Base-by-base conservation (phyloP, 2,888 invertebrate genomes). In the Polyommatus iphigenia region DNA sequence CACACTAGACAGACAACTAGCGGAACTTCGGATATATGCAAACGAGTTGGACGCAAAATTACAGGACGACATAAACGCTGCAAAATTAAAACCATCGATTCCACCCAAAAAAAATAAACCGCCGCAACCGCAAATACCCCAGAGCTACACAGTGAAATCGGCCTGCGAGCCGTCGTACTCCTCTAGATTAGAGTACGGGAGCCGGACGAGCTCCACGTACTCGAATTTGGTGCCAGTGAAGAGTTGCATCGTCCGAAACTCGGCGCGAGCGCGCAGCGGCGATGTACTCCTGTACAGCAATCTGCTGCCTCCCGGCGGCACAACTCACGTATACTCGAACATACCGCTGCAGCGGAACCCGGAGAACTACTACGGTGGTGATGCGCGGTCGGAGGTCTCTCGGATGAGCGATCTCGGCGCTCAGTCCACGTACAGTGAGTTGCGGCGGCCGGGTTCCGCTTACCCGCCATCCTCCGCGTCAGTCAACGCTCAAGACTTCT, bases 131-230 rank as follows among this genome's bases (percentile, higher is more conserved):
- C 94, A 94, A 96, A 96, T 97, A 86, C 97, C 97, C 78, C 97
- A 97, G 89, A 97, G 97, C 88, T 96, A 95, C 85, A 95, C 95
- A 50, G 95, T 97, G 79, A 96, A 96, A 87, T 96, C 96, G 79
- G 95, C 96, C 24, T 95, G 96, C 79, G 96, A 97, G 85, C 97
- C 97, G 0, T 96, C 96, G 6, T 97, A 97, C 87, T 96, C 97
- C 36, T 96, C 97, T 41, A 95, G 97, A 79, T 91, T 97, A 71
- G 96, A 94, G 82, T 89, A 87, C 81, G 91, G 93, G 29, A 93
- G 91, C 80, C 88, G 91, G 46, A 87, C 91, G n/a, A 93, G 93
- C 82, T 93, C 93, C 54, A 93, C 94, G 15, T 94, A 94, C 83
- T 94, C 94, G 6, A 94, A 94, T 83, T 87, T 94, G 80, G 91